Evolutionary conservation across 2,797 vertebrate species (phyloP).

Genomic region (Thunnus albacares): DNA sequence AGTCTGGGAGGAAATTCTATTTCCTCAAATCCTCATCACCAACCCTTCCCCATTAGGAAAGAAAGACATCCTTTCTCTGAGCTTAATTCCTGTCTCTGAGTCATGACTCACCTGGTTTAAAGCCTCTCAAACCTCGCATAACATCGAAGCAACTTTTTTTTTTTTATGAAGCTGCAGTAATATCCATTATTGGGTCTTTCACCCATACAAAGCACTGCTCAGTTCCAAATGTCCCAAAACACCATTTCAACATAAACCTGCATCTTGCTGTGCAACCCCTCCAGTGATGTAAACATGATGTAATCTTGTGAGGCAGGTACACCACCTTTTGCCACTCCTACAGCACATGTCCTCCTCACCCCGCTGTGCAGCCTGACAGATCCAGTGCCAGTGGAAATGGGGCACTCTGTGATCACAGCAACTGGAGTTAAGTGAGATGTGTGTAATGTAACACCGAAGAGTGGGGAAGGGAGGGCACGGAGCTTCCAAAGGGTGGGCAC

Average conservation of each 20-base stretch:
- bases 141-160: too few relatives aligned
- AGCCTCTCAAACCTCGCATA: too few relatives aligned
- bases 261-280: background rate
- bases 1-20: too few relatives aligned
- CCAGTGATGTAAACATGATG: slow-evolving; percentile 28
- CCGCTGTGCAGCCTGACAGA: slow-evolving; percentile 24
- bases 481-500: background rate
- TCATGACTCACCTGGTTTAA: too few relatives aligned
- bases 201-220: background rate
- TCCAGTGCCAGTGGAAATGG: slow-evolving; percentile 1
- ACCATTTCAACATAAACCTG: background rate
- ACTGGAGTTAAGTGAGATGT: slow-evolving; percentile 6
- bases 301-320: slow-evolving; percentile 36
- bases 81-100: too few relatives aligned
- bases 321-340: slow-evolving; percentile 18
- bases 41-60: too few relatives aligned
- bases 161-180: background rate
- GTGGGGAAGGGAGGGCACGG: background rate
- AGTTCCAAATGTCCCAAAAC: background rate
- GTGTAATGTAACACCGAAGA: slow-evolving; percentile 18
- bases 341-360: slow-evolving; percentile 4
- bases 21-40: too few relatives aligned
- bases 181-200: background rate
- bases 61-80: too few relatives aligned
- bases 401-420: slow-evolving; percentile 30